Conservation (phyloP, 2,888 invertebrate genomes). For the Trachelus iudaicus region DNA sequence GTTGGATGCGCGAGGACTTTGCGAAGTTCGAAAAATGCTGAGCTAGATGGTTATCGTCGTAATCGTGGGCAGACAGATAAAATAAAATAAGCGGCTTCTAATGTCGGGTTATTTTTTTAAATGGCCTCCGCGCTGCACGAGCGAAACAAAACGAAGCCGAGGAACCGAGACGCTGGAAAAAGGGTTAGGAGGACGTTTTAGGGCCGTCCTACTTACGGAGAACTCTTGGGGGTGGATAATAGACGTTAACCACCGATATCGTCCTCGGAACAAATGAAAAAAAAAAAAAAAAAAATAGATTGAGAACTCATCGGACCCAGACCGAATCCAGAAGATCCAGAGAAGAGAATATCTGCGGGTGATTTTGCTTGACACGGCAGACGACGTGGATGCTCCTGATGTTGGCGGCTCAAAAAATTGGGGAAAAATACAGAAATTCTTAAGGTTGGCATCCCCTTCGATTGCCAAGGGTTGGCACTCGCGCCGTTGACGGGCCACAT, state of each 20-base stretch:
- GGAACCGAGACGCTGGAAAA: constrained; percentile 13
- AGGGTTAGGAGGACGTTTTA: not conserved
- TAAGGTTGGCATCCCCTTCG: not conserved
- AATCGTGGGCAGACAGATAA: constrained; percentile 50
- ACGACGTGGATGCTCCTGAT: not conserved
- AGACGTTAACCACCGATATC: constrained; percentile 12
- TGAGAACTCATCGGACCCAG: not conserved
- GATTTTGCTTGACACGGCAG: not conserved
- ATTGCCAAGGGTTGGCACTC: constrained; percentile 1
- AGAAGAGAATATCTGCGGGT: not conserved
- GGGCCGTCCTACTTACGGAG: not conserved
- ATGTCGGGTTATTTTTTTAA: constrained; percentile 46
- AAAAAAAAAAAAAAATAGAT: constrained; percentile 11
- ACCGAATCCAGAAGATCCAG: not conserved
- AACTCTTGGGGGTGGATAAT: not conserved
- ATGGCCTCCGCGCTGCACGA: constrained; percentile 24
- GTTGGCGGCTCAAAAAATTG: not conserved
- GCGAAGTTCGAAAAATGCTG: constrained; percentile 38
- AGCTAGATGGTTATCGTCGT: constrained; percentile 55
- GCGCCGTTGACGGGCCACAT: constrained; percentile 47
- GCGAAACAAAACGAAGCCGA: constrained; percentile 14
- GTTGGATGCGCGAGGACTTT: constrained; percentile 22
- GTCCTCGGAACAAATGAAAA: constrained; percentile 9
- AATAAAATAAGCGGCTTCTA: constrained; percentile 47
- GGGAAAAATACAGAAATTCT: not conserved